Percentiles rank a stretch among this genome's conserved stretches.
Evolutionary conservation across 2,888 invertebrate species (phyloP).

Genomic region (Apodemia zela): DNA sequence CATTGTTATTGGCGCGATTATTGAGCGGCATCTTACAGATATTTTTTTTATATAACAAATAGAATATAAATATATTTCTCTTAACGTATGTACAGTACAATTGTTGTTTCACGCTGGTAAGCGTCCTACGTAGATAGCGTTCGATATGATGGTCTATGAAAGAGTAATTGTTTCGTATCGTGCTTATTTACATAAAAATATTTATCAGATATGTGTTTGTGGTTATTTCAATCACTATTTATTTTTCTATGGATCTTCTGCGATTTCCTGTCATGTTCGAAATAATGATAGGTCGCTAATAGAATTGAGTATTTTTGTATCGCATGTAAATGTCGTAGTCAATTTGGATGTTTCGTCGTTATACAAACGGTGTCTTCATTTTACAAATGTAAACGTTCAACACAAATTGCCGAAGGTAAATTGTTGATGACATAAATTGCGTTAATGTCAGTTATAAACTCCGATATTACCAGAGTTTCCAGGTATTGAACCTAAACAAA

Average conservation of each 20-base stretch:
- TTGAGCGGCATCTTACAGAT: not conserved
- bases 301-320: constrained; percentile 42
- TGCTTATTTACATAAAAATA: constrained; percentile 18
- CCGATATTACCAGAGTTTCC: no score
- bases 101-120: constrained; percentile 5
- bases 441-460: no score
- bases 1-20: constrained; percentile 53
- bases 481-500: no score
- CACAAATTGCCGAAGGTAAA: no score
- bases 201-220: constrained; percentile 43
- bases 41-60: constrained; percentile 3
- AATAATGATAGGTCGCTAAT: constrained; percentile 31
- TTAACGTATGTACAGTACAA: not conserved
- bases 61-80: constrained; percentile 10
- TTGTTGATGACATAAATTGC: no score
- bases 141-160: not conserved
- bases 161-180: constrained; percentile 22
- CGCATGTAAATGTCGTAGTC: constrained; percentile 33
- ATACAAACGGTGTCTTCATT: no score
- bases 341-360: no score
- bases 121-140: not conserved
- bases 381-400: no score
- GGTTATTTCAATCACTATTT: constrained; percentile 42
- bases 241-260: constrained; percentile 64
- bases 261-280: constrained; percentile 20